Evolutionary conservation across 2,888 invertebrate species (phyloP).

Genomic region (Andrena camellia): DNA sequence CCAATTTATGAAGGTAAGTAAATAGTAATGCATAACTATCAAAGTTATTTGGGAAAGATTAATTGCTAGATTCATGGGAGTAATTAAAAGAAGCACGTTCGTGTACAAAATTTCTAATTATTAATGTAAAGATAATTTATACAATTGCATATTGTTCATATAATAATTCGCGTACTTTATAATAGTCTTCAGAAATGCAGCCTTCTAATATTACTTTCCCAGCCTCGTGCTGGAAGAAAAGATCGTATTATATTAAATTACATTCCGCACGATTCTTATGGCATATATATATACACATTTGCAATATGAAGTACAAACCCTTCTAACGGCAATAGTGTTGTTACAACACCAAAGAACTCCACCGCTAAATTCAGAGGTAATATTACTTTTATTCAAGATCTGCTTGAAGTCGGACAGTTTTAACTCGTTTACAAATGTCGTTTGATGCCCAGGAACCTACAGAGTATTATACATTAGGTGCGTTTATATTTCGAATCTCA

Average conservation of each 20-base stretch:
- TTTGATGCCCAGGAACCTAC: slow-evolving; percentile 90
- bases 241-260: background rate
- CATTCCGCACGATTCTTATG: background rate
- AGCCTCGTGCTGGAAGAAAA: slow-evolving; percentile 91
- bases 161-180: slow-evolving; percentile 94
- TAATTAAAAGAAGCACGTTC: background rate
- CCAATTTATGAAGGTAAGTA: slow-evolving; percentile 26
- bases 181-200: slow-evolving; percentile 97
- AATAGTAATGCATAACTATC: background rate
- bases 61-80: background rate
- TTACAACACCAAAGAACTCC: slow-evolving; percentile 98
- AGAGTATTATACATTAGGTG: background rate
- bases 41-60: background rate
- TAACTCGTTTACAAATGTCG: slow-evolving; percentile 96
- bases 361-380: slow-evolving; percentile 94
- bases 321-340: slow-evolving; percentile 94
- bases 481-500: no score
- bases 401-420: slow-evolving; percentile 97
- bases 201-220: slow-evolving; percentile 98
- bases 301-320: slow-evolving; percentile 86
- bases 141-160: slow-evolving; percentile 99
- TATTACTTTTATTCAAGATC: slow-evolving; percentile 90
- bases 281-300: no score
- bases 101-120: slow-evolving; percentile 51
- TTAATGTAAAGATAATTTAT: slow-evolving; percentile 87